Base-by-base conservation (phyloP, 2,113 vertebrate species). In the Catagonus wagneri region DNA sequence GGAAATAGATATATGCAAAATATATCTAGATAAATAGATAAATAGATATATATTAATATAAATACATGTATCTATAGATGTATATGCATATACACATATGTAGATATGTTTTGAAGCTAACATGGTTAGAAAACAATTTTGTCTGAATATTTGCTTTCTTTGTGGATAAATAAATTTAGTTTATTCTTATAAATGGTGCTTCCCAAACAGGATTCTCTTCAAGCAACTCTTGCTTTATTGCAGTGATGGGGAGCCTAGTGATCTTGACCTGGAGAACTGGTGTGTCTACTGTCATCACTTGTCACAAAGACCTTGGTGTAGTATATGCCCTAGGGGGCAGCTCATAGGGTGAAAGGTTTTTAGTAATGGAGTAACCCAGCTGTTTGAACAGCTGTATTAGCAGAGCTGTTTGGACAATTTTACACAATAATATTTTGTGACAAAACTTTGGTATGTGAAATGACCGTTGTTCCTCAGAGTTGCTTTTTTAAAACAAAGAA, bases 351-450 rank as follows among this genome's bases (percentile, higher is more conserved):
- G 25, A 83, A 27, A 81, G 27, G 22, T 65, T 79, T 39, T 78
- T 85, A 2, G 23, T 79, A 87, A 88, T 72, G 65, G 20, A 68
- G 4, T 54, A 44, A 52, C 80, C 75, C 74, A 93, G 86, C 79
- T 89, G 86, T 91, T 93, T 96, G 56, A 94, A 86, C 79, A 96
- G 90, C 89, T 97, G 50, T 76, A 87, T 65, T 85, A 80, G 83
- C 23, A 91, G 23, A 61, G 79, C 58, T 95, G 54, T 92, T 89
- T 91, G 32, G 65, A 79, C n/a, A 90, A 58, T 93, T 96, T 93
- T 75, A 63, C 19, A 89, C 65, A 58, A 78, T 86, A 96, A 90
- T 92, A 95, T 93, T 97, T 96, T 95, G 89, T 74, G 90, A 56
- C 72, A 94, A 87, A 94, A 83, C 69, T 75, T 93, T 75, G 54